Evolutionary conservation across 2,113 vertebrate genomes (phyloP), one percentile per base, ranked within the genome.

Genomic region (Raphicerus campestris): DNA sequence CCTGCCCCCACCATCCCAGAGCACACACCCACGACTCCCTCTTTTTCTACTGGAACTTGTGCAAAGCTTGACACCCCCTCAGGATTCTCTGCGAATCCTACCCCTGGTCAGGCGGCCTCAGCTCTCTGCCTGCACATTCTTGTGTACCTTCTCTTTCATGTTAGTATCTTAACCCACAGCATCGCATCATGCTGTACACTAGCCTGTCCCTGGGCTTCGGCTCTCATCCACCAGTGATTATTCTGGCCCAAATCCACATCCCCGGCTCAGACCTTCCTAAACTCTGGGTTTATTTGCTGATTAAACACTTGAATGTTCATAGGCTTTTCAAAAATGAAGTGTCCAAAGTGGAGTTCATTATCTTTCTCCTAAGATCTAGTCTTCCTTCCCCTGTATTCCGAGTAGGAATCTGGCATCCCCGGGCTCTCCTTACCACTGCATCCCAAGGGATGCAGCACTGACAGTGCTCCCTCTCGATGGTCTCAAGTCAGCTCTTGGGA

Each of bases 151-250:
- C 55, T 53, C 24, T 63, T 20, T 32, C 53, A 26, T 0, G 30
- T 3, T 26, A 49, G 9, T 5, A 15, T 26, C 19, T 2, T 66
- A 28, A n/a, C 55, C 91, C n/a, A n/a, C 26, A 94, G 49, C 8
- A 35, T 35, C 19, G 2, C 3, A 17, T 17, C 22, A 3, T 0
- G 0, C 39, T 39, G 49, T 28, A 28, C 14, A 30, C n/a, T 24
- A 16, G 49, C 35, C 73, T 19, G 15, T 53, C 22, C 53, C 82
- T 4, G 26, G 87, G 42, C 22, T 60, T 42, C 1, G 3, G 45
- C 56, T 80, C 1, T 30, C 85, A 45, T 5, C 60, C 49, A 9
- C 7, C 4, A 24, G 47, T 47, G 45, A 16, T 55, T 16, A 66
- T 20, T 78, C 42, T 30, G 28, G 63, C 22, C 35, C 88, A 87